phyloP scores from a whole-genome alignment of 2,797 vertebrate genomes.

The Epinephelus coioides region DNA sequence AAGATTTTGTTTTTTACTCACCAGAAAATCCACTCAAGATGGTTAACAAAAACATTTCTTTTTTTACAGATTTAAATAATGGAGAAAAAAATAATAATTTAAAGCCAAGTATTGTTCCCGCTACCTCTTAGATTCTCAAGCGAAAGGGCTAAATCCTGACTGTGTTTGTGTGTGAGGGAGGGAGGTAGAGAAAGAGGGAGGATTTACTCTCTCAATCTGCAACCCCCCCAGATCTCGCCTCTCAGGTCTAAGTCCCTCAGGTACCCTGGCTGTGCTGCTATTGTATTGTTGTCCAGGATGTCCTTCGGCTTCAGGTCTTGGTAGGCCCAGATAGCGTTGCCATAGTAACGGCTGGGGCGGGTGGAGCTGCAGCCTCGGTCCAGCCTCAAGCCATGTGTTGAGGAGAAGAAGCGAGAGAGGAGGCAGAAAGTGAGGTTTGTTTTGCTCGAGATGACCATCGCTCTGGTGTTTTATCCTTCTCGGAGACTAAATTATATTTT shows the following conservation, averaged over 20 bases:
- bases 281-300: constrained; percentile 89
- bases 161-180: constrained; percentile 60
- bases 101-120: constrained; percentile 47
- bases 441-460: constrained; percentile 60
- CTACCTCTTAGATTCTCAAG: constrained; percentile 48
- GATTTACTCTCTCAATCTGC: constrained; percentile 77
- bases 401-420: constrained; percentile 66
- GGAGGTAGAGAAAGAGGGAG: constrained; percentile 70
- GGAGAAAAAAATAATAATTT: constrained; percentile 26
- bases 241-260: constrained; percentile 84
- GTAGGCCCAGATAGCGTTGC: constrained; percentile 88
- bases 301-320: constrained; percentile 89
- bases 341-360: constrained; percentile 83
- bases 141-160: constrained; percentile 67
- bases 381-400: constrained; percentile 80
- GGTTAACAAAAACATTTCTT: constrained; percentile 9
- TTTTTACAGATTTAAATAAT: constrained; percentile 10
- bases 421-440: constrained; percentile 64
- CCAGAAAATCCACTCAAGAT: constrained; percentile 39
- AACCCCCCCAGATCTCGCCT: constrained; percentile 75
- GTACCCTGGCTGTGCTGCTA: constrained; percentile 84
- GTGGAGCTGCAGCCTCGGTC: constrained; percentile 82
- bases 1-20: constrained; percentile 27
- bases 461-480: constrained; percentile 19
- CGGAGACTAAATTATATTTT: background rate